Percentiles rank a stretch among this genome's conserved stretches.
Evolutionary conservation across 2,888 invertebrate species (phyloP).

Genomic region (Hypercompe scribonia): DNA sequence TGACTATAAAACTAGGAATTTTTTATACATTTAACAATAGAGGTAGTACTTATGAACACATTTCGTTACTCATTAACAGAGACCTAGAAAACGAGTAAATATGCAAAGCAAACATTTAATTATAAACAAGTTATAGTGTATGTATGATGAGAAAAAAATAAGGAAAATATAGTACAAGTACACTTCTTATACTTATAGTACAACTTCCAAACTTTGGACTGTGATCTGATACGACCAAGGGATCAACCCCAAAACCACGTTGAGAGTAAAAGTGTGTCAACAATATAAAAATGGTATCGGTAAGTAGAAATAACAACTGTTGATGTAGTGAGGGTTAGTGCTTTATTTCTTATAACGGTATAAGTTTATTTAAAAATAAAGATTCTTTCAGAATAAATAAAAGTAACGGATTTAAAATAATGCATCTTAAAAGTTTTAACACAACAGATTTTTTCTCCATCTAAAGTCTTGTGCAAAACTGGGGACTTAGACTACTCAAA

Average conservation of each 20-base stretch:
- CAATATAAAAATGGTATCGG: not conserved
- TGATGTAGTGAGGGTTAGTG: not conserved
- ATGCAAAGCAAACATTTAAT: not conserved
- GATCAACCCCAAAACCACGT: too few species aligned
- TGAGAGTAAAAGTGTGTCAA: too few species aligned
- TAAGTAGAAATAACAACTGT: not conserved
- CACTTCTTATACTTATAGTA: too few species aligned
- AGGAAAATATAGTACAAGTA: not conserved
- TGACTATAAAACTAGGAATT: constrained; percentile 6
- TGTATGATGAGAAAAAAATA: not conserved
- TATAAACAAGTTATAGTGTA: not conserved
- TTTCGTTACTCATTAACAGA: not conserved
- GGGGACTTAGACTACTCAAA: too few species aligned
- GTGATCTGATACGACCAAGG: too few species aligned
- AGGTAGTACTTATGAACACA: not conserved
- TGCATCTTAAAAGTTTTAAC: too few species aligned
- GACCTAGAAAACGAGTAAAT: not conserved
- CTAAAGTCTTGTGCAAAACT: too few species aligned
- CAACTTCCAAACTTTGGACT: too few species aligned
- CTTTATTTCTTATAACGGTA: not conserved
- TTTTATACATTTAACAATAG: not conserved
- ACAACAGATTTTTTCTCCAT: too few species aligned
- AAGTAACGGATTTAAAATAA: not conserved
- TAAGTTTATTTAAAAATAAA: not conserved
- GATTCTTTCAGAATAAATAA: not conserved